Base-by-base conservation (phyloP, 2,113 vertebrate species). In the Rhegmatorhina hoffmannsi region DNA sequence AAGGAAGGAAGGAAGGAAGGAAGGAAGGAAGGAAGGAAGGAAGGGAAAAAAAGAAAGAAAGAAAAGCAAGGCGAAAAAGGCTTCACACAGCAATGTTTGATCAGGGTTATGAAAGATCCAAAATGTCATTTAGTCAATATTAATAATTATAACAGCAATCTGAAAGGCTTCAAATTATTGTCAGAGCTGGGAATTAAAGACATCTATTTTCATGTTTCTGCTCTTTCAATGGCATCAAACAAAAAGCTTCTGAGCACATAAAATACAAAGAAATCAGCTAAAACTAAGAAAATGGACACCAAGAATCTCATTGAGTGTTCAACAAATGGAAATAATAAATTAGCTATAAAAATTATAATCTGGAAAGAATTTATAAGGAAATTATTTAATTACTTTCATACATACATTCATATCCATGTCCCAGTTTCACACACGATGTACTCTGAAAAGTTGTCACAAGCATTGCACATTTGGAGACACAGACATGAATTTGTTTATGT, bases 391-490 rank as follows among this genome's bases (percentile, higher is more conserved):
- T 67, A 53, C 19, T 82, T 82, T 78, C 28, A 78, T 17, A 36
- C 7, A 26, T 75, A 38, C 2, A 55, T 58, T 78, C 52, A 40
- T 17, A 69, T 33, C 21, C 50, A 18, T 18, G 29, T 53, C 44
- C 21, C 26, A 38, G 24, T 47, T 81, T 70, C n/a, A 62, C 21
- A 56, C 2, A 19, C 12, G 33, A 52, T 29, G 66, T 15, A 40
- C 24, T 46, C 46, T 29, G 43, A 62, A 91, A 84, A 70, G 11
- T 4, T 82, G 38, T 63, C 60, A 94, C 4, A 7, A 85, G 49
- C 89, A 64, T 0, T 64, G 53, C 31, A 73, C 0, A 0, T 44
- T 47, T 3, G 40, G 7, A 24, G 40, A 60, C 36, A 78, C 0
- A 7, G 38, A 34, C 1, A 2, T n/a, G 44, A 79, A 47, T 56